Conservation (phyloP, 2,113 vertebrate species). For the Hiodon alosoides region DNA sequence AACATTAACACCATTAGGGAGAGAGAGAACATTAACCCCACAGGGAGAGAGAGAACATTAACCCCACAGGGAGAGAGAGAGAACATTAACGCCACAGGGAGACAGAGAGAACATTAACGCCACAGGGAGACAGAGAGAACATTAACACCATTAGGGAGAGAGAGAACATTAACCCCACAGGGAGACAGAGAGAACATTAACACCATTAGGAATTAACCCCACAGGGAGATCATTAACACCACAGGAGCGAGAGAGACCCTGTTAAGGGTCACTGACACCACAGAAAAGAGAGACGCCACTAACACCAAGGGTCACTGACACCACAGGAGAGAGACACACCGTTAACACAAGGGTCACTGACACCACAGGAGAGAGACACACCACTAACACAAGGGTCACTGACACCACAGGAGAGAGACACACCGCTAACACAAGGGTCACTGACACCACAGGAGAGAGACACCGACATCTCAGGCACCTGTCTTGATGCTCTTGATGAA, state of each 20-base stretch:
- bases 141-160: no score
- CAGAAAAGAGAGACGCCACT: no score
- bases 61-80: not conserved
- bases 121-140: no score
- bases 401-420: no score
- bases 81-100: not conserved
- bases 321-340: not conserved
- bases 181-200: no score
- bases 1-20: not conserved
- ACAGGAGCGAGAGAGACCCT: not conserved
- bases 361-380: no score
- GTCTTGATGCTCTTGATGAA: slow-evolving; percentile 67
- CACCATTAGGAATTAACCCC: not conserved
- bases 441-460: not conserved
- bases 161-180: no score
- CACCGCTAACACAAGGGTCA: not conserved
- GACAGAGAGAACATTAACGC: not conserved
- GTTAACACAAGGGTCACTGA: not conserved
- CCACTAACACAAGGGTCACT: no score
- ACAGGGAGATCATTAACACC: not conserved
- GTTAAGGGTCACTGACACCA: no score
- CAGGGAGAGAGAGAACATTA: not conserved
- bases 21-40: not conserved
- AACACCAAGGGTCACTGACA: not conserved
- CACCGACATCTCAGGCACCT: slow-evolving; percentile 47